Percentiles rank a stretch among this genome's conserved stretches.
phyloP scores from a whole-genome alignment of 1,140 invertebrate genomes.

The Drosophila tsacasi region DNA sequence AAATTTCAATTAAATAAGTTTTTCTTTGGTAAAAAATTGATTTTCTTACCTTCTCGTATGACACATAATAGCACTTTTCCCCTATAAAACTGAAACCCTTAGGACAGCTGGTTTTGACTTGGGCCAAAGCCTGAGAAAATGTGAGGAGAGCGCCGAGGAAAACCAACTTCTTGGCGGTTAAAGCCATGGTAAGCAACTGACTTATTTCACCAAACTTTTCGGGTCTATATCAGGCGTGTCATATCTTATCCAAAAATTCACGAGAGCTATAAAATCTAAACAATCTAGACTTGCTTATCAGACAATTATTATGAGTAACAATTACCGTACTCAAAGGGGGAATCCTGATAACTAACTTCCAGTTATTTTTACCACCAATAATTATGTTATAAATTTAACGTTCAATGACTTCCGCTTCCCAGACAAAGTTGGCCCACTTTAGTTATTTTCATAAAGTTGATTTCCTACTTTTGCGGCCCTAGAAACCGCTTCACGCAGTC shows the following conservation, averaged over 20 bases:
- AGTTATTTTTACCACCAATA: constrained; percentile 8
- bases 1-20: too few species aligned
- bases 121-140: neutral
- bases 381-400: constrained; percentile 50
- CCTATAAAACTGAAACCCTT: constrained; percentile 14
- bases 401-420: constrained; percentile 52
- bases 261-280: neutral
- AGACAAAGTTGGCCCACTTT: constrained; percentile 18
- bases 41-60: neutral
- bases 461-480: constrained; percentile 23
- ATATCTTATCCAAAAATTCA: constrained; percentile 20
- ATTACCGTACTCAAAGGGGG: constrained; percentile 5
- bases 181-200: constrained; percentile 12
- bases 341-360: constrained; percentile 28
- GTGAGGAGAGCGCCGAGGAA: neutral
- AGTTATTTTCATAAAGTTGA: neutral
- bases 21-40: neutral
- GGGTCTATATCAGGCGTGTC: neutral
- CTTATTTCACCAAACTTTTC: neutral
- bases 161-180: neutral
- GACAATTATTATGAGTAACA: constrained; percentile 18
- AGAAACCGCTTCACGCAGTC: constrained; percentile 14
- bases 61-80: constrained; percentile 34
- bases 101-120: constrained; percentile 2
- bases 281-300: neutral